A percentile compares a stretch with the other conserved stretches of the same genome.
Evolutionary conservation across 1,140 invertebrate species (phyloP).

Genomic region (Drosophila malerkotliana): DNA sequence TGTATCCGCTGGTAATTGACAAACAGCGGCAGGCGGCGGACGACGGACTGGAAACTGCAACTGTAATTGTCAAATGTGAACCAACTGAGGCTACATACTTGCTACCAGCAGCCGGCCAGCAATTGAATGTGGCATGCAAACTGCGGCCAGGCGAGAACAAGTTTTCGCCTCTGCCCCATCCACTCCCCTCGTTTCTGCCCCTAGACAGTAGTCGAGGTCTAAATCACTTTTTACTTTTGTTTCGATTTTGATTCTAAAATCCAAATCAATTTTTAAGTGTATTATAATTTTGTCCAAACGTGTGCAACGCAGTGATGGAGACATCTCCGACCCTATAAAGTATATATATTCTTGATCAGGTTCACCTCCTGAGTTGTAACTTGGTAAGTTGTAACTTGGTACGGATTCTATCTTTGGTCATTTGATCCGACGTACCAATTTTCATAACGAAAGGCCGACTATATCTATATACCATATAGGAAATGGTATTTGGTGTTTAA

Average conservation of each 20-base stretch:
- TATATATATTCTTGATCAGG: too few relatives aligned
- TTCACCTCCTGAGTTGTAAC: too few relatives aligned
- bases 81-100: conserved; percentile 1
- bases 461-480: too few relatives aligned
- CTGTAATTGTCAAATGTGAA: background rate
- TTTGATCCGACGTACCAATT: too few relatives aligned
- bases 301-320: too few relatives aligned
- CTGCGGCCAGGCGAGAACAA: conserved; percentile 48
- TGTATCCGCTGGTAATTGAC: conserved; percentile 53
- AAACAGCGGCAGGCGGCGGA: background rate
- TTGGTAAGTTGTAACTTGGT: too few relatives aligned
- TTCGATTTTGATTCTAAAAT: background rate
- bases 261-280: too few relatives aligned
- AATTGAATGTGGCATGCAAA: conserved; percentile 54
- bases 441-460: too few relatives aligned
- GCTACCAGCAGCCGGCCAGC: conserved; percentile 3
- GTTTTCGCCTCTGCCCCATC: conserved; percentile 32
- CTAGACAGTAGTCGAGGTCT: background rate
- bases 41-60: conserved; percentile 12
- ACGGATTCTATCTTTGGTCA: too few relatives aligned
- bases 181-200: background rate
- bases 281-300: too few relatives aligned
- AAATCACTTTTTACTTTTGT: background rate
- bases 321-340: too few relatives aligned
- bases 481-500: too few relatives aligned